Conservation (phyloP, 2,888 invertebrate genomes). For the Drosophila kokeensis region DNA sequence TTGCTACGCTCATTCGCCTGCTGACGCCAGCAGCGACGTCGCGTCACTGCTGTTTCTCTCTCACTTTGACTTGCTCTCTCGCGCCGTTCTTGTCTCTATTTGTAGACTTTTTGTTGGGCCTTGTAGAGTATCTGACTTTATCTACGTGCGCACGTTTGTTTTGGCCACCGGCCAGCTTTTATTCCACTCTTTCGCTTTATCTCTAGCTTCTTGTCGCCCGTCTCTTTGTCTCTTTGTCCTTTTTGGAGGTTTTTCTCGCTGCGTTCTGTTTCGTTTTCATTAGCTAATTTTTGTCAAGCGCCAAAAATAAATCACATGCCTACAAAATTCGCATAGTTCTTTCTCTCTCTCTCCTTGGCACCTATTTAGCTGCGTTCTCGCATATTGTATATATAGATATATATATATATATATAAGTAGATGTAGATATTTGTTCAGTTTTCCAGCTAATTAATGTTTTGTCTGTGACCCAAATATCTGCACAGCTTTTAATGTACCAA, state of each 20-base stretch:
- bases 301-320: slow-evolving; percentile 62
- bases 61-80: not conserved
- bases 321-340: slow-evolving; percentile 39
- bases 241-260: slow-evolving; percentile 30
- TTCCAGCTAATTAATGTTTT: slow-evolving; percentile 54
- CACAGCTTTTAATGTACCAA: slow-evolving; percentile 36
- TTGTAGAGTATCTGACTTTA: slow-evolving; percentile 53
- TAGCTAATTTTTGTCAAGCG: slow-evolving; percentile 39
- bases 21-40: slow-evolving; percentile 35
- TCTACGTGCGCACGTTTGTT: slow-evolving; percentile 60
- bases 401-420: not conserved
- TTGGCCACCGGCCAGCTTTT: slow-evolving; percentile 64
- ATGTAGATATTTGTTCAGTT: slow-evolving; percentile 39
- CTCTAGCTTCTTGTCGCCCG: slow-evolving; percentile 10
- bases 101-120: slow-evolving; percentile 53
- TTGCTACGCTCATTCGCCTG: slow-evolving; percentile 66
- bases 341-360: not conserved
- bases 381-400: slow-evolving; percentile 24
- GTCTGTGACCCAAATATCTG: slow-evolving; percentile 59
- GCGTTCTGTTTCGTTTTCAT: slow-evolving; percentile 39
- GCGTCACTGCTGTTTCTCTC: slow-evolving; percentile 15
- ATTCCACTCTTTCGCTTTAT: not conserved
- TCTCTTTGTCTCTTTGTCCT: slow-evolving; percentile 44
- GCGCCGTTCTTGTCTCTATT: slow-evolving; percentile 13
- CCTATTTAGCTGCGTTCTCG: slow-evolving; percentile 12